Evolutionary conservation across 2,797 vertebrate species (phyloP).

Genomic region (Darevskia mixta): DNA sequence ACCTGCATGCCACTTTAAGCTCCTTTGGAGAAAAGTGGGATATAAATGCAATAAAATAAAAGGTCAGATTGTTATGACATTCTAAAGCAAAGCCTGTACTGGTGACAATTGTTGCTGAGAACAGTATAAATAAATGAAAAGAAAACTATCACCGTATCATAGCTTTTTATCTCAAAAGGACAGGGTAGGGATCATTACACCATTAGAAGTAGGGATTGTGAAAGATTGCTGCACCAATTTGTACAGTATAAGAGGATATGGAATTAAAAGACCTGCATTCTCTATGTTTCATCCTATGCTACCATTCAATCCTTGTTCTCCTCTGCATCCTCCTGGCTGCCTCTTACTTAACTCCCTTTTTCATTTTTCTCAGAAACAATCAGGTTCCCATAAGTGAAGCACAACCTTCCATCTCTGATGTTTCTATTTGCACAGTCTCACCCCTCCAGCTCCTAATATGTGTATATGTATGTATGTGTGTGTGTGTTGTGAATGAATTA

Average conservation of each 20-base stretch:
- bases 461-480: too few relatives aligned
- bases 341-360: conserved; percentile 9
- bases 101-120: too few relatives aligned
- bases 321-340: conserved; percentile 34
- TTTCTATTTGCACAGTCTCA: neutral
- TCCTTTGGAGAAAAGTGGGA: neutral
- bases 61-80: neutral
- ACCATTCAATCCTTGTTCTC: conserved; percentile 45
- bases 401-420: neutral
- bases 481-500: neutral
- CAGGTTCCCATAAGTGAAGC: neutral
- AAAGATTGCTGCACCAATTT: neutral
- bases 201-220: neutral
- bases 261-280: neutral
- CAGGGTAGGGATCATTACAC: neutral
- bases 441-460: neutral
- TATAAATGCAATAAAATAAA: neutral
- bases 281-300: neutral
- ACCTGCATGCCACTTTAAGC: neutral
- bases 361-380: neutral
- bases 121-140: neutral
- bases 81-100: neutral
- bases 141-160: neutral
- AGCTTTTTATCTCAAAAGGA: too few relatives aligned
- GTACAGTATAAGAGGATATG: neutral